Evolutionary conservation across 2,113 vertebrate species (phyloP), one percentile per base, ranked within the genome.

Genomic region (Struthio camelus): DNA sequence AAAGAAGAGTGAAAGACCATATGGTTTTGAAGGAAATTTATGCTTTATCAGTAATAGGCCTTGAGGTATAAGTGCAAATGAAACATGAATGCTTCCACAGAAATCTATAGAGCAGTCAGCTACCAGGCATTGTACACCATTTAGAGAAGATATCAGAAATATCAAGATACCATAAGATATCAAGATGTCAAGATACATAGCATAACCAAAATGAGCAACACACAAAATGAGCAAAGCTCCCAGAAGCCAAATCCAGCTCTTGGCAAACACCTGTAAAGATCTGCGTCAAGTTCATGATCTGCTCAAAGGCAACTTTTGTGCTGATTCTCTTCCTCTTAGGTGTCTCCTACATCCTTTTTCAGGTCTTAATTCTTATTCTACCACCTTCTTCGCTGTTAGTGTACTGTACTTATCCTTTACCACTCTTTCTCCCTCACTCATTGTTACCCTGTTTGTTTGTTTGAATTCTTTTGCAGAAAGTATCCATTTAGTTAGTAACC

Each of bases 71-170:
- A 5, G 17, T 38, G 48, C 34, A 66, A 38, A 3, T 25, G 25
- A 30, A 44, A 50, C 38, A 3, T 64, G 40, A 17, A 34, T 67
- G 40, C 40, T 87, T 78, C 28, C 38, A 84, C 4, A 62, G 34
- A 53, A 44, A 9, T 30, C 51, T 77, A 54, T 2, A n/a, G 8
- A 70, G 13, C 42, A 50, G 23, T 71, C 0, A 0, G 59, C 9
- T 51, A 61, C 3, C 18, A 28, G 10, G 27, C n/a, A 11, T 5
- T 38, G 11, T 53, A 80, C 9, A 48, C 32, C 6, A 13, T 46
- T 72, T 38, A 56, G 10, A 20, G 36, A 87, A 87, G 16, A 17
- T 12, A 32, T 4, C 22, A 59, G 3, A 30, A 67, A 17, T 42
- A 48, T 67, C 18, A 32, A 44, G 40, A 23, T 23, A 32, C 20